Evolutionary conservation across 2,113 vertebrate species (phyloP).

Genomic region (Ictalurus punctatus): DNA sequence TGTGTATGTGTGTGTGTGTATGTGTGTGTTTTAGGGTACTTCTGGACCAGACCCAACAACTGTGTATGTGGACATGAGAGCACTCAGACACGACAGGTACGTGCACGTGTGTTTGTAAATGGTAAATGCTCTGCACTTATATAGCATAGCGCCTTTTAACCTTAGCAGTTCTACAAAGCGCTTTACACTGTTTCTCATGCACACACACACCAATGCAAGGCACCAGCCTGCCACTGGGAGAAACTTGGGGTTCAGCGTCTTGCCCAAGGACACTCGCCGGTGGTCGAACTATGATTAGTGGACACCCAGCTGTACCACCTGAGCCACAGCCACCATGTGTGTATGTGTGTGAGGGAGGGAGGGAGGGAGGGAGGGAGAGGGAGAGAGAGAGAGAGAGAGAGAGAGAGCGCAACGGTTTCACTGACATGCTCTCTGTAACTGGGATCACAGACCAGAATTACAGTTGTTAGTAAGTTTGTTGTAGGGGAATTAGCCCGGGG

Average conservation of each 20-base stretch:
- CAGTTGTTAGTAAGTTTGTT: not conserved
- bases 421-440: not conserved
- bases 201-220: no score
- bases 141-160: no score
- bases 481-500: no score
- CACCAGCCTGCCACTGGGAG: no score
- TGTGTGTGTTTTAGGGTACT: conserved; percentile 82
- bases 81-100: conserved; percentile 96
- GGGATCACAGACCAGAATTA: conserved; percentile 7
- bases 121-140: no score
- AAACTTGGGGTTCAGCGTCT: no score
- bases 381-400: not conserved
- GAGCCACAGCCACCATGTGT: not conserved
- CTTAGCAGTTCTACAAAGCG: no score
- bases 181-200: no score
- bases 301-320: no score
- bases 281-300: no score
- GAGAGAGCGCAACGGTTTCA: not conserved
- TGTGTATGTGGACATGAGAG: conserved; percentile 98
- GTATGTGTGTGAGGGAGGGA: not conserved
- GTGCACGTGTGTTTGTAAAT: conserved; percentile 26
- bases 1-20: not conserved
- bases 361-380: no score
- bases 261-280: no score
- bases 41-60: conserved; percentile 98